Percentiles rank a stretch among this genome's conserved stretches.
Evolutionary conservation across 92 coral and sea anemone species (phyloP).

Genomic region (Epizoanthus scotinus): DNA sequence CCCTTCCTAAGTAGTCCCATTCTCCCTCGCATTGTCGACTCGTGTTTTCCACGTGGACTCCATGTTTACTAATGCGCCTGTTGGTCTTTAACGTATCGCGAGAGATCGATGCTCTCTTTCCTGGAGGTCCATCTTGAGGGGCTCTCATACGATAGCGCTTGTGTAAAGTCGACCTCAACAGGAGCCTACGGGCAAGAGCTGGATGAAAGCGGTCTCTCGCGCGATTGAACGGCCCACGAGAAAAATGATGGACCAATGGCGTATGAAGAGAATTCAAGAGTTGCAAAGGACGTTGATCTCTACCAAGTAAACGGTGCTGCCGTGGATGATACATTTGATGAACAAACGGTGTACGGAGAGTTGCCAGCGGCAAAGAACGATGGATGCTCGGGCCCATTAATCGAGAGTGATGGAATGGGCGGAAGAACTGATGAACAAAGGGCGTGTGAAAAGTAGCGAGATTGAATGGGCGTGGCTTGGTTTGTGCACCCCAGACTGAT

Average conservation of each 20-base stretch:
- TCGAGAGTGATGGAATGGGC: background rate
- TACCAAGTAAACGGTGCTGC: background rate
- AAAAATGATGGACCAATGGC: slow-evolving; percentile 27
- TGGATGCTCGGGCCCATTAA: background rate
- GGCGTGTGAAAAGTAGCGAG: slow-evolving; percentile 18
- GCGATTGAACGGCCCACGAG: slow-evolving; percentile 12
- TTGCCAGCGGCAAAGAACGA: slow-evolving; percentile 4
- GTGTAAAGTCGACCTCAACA: slow-evolving; percentile 8
- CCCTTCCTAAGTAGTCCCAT: slow-evolving; percentile 36
- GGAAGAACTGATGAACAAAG: slow-evolving; percentile 25
- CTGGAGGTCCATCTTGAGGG: slow-evolving; percentile 21
- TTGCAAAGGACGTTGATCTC: background rate
- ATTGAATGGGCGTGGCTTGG: slow-evolving; percentile 2
- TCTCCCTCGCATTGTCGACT: slow-evolving; percentile 10
- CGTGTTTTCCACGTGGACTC: background rate
- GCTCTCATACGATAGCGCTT: slow-evolving; percentile 14
- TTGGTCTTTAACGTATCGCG: background rate
- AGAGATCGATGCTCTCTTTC: slow-evolving; percentile 15
- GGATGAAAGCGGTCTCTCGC: background rate
- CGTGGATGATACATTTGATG: slow-evolving; percentile 8
- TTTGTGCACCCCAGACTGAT: slow-evolving; percentile 1
- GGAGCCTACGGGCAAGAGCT: background rate
- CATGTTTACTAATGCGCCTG: background rate
- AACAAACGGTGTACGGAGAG: slow-evolving; percentile 11
- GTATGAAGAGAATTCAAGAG: background rate